A percentile compares a stretch with the other conserved stretches of the same genome.
Conservation (phyloP, 2,797 vertebrate species). For the Sebastes nivosus region DNA sequence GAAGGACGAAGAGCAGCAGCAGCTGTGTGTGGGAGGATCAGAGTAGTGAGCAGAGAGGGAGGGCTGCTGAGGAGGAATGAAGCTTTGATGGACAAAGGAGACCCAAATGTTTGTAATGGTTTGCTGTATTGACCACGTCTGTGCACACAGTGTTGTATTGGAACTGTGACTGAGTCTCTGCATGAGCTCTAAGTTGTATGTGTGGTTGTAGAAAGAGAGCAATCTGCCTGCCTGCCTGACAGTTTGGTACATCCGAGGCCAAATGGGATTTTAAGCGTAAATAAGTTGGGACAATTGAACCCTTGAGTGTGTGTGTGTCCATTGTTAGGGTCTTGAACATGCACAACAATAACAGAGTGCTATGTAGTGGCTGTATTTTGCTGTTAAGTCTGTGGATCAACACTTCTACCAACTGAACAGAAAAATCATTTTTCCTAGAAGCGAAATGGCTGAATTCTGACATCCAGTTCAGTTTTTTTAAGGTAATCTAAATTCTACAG, state of each 20-base stretch:
- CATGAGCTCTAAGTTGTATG: not conserved
- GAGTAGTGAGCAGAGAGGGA: conserved; percentile 36
- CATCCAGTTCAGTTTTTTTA: not conserved
- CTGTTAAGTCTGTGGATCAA: not conserved
- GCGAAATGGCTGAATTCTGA: not conserved
- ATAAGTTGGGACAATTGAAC: conserved; percentile 26
- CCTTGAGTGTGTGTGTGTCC: not conserved
- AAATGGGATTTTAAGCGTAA: conserved; percentile 41
- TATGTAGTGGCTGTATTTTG: not conserved
- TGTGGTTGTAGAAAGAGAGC: not conserved
- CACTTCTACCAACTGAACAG: not conserved
- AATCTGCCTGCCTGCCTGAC: conserved; percentile 2
- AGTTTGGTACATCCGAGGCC: not conserved
- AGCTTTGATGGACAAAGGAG: conserved; percentile 54
- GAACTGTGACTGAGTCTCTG: conserved; percentile 5
- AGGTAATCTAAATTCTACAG: not conserved
- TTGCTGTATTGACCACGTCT: conserved; percentile 17
- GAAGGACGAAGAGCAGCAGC: conserved; percentile 56
- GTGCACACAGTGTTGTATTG: conserved; percentile 8
- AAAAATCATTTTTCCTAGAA: not conserved
- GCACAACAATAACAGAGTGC: not conserved
- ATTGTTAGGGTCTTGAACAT: not conserved
- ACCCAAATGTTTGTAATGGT: conserved; percentile 38
- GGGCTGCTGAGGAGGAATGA: conserved; percentile 17
- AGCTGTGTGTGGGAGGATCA: conserved; percentile 77